Evolutionary conservation across 2,888 invertebrate genomes (phyloP).

Genomic region (Ophioninae sp.): DNA sequence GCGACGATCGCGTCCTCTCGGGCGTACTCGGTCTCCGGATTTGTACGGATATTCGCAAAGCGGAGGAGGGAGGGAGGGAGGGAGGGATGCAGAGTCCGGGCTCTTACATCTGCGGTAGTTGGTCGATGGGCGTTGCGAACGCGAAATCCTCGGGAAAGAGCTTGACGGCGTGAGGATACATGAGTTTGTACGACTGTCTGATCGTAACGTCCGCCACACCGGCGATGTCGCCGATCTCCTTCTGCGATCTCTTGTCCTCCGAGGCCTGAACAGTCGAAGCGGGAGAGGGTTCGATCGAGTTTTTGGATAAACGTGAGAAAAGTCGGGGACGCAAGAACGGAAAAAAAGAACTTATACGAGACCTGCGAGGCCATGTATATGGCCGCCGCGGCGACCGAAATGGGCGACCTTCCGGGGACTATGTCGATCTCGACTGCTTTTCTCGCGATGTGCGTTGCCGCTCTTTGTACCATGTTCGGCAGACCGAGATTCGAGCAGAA

Average conservation of each 20-base stretch:
- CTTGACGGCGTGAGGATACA: slow-evolving; percentile 96
- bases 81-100: not conserved
- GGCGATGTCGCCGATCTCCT: slow-evolving; percentile 99
- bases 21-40: not conserved
- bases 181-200: slow-evolving; percentile 97
- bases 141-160: slow-evolving; percentile 98
- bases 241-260: slow-evolving; percentile 95
- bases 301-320: not conserved
- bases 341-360: slow-evolving; percentile 48
- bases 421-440: slow-evolving; percentile 98
- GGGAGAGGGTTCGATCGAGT: not conserved
- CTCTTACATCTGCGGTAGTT: slow-evolving; percentile 91
- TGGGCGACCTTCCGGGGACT: slow-evolving; percentile 98
- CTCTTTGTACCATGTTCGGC: slow-evolving; percentile 94
- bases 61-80: not conserved
- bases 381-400: slow-evolving; percentile 99
- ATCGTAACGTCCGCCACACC: slow-evolving; percentile 99
- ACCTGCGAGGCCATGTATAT: slow-evolving; percentile 99
- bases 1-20: not conserved
- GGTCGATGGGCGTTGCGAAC: slow-evolving; percentile 96
- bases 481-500: slow-evolving; percentile 98
- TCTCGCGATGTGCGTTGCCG: slow-evolving; percentile 97
- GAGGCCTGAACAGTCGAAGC: slow-evolving; percentile 85
- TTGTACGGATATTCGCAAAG: not conserved
- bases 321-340: not conserved